Base-by-base conservation (phyloP, 2,113 vertebrate species). In the Corvus moneduloides region DNA sequence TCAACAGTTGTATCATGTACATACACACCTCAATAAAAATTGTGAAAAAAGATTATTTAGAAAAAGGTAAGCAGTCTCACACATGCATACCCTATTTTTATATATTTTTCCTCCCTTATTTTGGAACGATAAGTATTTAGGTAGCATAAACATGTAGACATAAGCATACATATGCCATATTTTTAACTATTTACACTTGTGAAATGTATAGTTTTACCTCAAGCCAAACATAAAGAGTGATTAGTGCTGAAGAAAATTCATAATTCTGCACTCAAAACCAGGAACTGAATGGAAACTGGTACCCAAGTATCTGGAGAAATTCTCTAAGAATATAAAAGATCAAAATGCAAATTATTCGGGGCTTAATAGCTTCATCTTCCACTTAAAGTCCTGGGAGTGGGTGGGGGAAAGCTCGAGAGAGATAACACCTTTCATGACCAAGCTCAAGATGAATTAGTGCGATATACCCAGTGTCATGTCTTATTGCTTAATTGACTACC, bases 401-500 rank as follows among this genome's bases (percentile, higher is more conserved):
- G 63, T 54, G 37, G 16, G 13, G 18, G 37, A 77, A 84, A 56
- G 32, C 58, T 54, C 1, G 4, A 83, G 37, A 69, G n/a, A 87
- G 26, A 68, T 81, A 93, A 78, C 37, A 82, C 30, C 67, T 87
- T 87, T 90, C 75, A 87, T 52, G 51, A 81, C 44, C 41, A 26
- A 83, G 71, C n/a, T 64, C 46, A 96, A 90, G 94, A 97, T 95
- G 71, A 95, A 95, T 95, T 92, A 94, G 58, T 87, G 78, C 61
- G 91, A 94, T 92, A 94, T 88, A 89, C 11, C 27, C 61, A 84
- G 28, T 95, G 94, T 91, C 88, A 94, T 84, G 49, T 91, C 89
- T 93, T 72, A 87, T 74, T 96, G 81, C 72, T 87, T 97, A 95
- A 97, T 95, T 95, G 94, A 92, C 93, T 92, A 94, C 89, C 78